Evolutionary conservation across 2,888 invertebrate genomes (phyloP), one percentile per base, ranked within the genome.

Genomic region (Prosopocoilus inquinatus): DNA sequence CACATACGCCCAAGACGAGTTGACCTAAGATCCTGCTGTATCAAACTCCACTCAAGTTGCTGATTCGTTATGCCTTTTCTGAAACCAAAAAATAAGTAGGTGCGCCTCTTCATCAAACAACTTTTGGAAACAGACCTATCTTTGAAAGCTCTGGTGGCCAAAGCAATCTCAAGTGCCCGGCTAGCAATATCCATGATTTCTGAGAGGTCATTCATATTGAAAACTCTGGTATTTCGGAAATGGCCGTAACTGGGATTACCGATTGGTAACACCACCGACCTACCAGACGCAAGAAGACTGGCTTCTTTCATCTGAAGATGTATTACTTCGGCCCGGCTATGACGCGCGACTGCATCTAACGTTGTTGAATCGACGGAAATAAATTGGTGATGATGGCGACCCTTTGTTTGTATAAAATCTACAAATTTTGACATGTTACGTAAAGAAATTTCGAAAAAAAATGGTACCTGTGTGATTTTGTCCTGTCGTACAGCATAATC

Each of bases 401-500:
- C 34, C 7, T 38, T 50, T 34, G 8, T 16, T 16, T 50, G 11
- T 9, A 16, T 20, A 45, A 46, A 36, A 12, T 32, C 43, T 16
- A 35, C 9, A 32, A 11, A 16, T 39, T 13, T 15, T 28, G 20
- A 4, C 16, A 28, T 4, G 9, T 28, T 46, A 8, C 13, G 16
- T 20, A 20, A 32, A 12, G 4, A 43, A 43, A 13, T 2, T 13
- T 28, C 4, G 20, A 5, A 4, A 28, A 28, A 5, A 28, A 28
- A 28, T 7, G 3, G 8, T 62, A 76, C 75, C 71, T 63, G 84
- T 84, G 70, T 86, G 85, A 47, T 80, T 79, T 50, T 79, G 80
- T 0, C 85, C 86, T 2, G 85, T 85, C 50, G 77, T 78, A 66
- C 88, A 88, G 67, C 87, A 87, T 32, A 84, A 77, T 0, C 88